Base-by-base conservation (phyloP, 2,113 vertebrate genomes). In the Noctilio leporinus region DNA sequence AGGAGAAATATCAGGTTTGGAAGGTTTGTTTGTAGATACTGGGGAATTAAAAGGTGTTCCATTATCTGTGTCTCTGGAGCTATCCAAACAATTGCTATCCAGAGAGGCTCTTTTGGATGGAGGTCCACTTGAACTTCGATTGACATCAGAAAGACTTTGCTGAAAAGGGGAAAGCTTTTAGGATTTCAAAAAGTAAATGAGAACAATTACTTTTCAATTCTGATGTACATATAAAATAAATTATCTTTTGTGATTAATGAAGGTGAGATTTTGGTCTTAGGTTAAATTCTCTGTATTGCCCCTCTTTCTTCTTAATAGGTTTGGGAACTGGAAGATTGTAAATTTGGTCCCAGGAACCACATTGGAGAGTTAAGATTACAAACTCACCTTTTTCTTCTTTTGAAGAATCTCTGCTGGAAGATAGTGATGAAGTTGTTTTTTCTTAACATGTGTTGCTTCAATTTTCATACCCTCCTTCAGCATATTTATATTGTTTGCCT, bases 401-500 rank as follows among this genome's bases (percentile, higher is more conserved):
- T 99, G 99, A 67, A 99, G 98, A 38, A 99, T 97, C 94, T 99
- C 99, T 94, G 98, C 98, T 38, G 99, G 99, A 95, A 99, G 98
- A 96, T 99, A 99, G 93, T 99, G 98, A 97, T 99, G 99, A 55
- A 99, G 99, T 69, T 99, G 99, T 75, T 99, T 99, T 97, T 99
- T 99, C 97, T 99, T 99, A 87, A 99, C 99, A 14, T 99, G 99
- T 28, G 99, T 99, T 5, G 99, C 99, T 98, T 99, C 99, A 28
- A 99, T 99, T 98, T 99, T 99, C 99, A 99, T 99, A 14, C 99
- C 99, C 3, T 99, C 99, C 96, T 99, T 99, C 28, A 99, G 97
- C 98, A 99, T 99, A 77, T 99, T 99, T 98, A 99, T 99, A 95
- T 99, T 99, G 97, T 98, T 99, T 62, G 99, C 99, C 95, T 99